Evolutionary conservation across 2,888 invertebrate genomes (phyloP).

Genomic region (Agrochola litura): DNA sequence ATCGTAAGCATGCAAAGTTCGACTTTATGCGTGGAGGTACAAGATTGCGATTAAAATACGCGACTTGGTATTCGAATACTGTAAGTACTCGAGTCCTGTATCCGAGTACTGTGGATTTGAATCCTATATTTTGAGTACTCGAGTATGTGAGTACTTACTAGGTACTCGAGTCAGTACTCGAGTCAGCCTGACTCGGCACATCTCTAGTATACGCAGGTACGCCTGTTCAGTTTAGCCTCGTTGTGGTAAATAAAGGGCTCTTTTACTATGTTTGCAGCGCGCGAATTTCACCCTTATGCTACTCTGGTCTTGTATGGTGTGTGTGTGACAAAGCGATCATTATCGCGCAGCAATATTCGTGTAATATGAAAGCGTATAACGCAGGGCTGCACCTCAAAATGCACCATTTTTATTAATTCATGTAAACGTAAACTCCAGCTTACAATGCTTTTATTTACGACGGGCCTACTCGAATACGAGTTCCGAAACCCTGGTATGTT

Average conservation of each 20-base stretch:
- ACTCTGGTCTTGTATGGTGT: conserved; percentile 25
- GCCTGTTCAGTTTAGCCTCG: not conserved
- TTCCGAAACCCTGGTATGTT: conserved; percentile 53
- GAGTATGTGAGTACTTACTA: no score
- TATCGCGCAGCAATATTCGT: conserved; percentile 38
- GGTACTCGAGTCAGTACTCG: no score
- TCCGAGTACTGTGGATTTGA: no score
- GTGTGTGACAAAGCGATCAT: conserved; percentile 10
- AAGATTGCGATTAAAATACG: no score
- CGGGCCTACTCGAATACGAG: conserved; percentile 43
- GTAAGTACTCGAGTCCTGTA: no score
- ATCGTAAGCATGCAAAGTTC: no score
- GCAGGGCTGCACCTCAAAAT: conserved; percentile 48
- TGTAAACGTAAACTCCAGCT: conserved; percentile 47
- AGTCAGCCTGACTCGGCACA: no score
- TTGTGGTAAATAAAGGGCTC: not conserved
- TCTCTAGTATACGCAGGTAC: not conserved
- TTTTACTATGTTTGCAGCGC: not conserved
- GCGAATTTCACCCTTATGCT: not conserved
- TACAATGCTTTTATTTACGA: conserved; percentile 57
- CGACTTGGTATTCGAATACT: no score
- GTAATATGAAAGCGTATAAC: conserved; percentile 28
- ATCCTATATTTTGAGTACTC: no score
- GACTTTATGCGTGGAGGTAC: no score
- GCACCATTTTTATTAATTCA: conserved; percentile 34